Conservation (phyloP, 2,113 vertebrate genomes). For the Grallaria varia region DNA sequence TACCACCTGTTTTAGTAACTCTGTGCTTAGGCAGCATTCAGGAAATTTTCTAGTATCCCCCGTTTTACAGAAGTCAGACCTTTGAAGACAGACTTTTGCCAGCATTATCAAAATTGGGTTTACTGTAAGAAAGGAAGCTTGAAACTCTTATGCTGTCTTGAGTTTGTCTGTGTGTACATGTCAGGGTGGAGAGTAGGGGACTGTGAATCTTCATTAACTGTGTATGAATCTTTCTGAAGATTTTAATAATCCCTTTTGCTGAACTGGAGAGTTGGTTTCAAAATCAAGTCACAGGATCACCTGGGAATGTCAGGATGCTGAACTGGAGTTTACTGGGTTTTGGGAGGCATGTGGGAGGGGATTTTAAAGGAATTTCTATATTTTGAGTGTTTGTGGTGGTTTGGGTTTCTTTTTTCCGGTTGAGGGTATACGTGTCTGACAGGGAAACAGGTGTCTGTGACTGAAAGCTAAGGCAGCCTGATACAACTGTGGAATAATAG, state of each 20-base stretch:
- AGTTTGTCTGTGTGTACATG: neutral
- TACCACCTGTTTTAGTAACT: neutral
- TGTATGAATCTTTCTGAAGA: neutral
- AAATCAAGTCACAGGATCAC: neutral
- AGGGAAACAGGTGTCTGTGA: neutral
- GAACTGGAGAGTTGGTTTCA: neutral
- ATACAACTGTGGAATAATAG: neutral
- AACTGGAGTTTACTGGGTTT: neutral
- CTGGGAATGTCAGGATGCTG: neutral
- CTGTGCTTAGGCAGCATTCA: neutral
- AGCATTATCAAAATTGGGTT: neutral
- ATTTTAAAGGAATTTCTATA: neutral
- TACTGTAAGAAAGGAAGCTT: neutral
- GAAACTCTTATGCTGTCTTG: neutral
- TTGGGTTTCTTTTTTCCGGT: neutral
- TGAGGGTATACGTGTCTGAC: neutral
- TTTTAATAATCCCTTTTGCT: neutral
- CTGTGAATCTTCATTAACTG: neutral
- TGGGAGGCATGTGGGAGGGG: fast-evolving
- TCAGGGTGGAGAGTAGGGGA: neutral
- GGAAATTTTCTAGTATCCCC: neutral
- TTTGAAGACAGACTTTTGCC: neutral
- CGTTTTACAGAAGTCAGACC: neutral
- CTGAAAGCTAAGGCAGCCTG: neutral
- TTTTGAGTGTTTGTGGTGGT: neutral